phyloP scores from a whole-genome alignment of 2,113 vertebrate genomes.

The Cisticola juncidis region DNA sequence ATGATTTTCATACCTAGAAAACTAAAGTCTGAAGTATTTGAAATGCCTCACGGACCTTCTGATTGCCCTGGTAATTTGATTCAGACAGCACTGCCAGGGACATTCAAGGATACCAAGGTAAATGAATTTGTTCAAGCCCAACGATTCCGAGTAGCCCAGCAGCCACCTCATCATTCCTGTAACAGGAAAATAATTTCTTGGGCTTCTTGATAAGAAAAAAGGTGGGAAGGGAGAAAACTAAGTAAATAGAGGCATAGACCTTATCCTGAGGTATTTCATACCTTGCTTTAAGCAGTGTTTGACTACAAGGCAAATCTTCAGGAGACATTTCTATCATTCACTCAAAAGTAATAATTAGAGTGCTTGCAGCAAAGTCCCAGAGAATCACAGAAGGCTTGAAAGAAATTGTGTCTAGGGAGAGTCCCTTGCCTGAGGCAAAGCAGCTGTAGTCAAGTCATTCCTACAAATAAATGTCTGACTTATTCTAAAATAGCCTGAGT shows the following conservation, averaged over 20 bases:
- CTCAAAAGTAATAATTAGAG: background rate
- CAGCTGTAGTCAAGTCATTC: background rate
- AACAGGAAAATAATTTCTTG: background rate
- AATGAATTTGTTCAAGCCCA: background rate
- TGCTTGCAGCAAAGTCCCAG: background rate
- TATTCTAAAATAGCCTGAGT: background rate
- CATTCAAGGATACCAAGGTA: background rate
- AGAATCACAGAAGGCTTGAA: background rate
- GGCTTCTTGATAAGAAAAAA: background rate
- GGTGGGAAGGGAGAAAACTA: accelerated
- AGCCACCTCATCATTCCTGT: background rate
- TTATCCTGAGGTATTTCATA: background rate
- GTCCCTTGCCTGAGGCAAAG: background rate
- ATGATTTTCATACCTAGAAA: background rate
- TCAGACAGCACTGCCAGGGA: background rate
- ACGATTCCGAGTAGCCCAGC: background rate
- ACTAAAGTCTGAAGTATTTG: background rate
- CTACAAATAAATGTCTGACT: background rate
- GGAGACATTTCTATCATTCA: background rate
- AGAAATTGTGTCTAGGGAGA: background rate
- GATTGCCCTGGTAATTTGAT: background rate
- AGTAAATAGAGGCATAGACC: background rate
- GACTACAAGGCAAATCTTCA: background rate
- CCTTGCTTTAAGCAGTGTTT: background rate
- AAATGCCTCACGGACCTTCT: background rate